Evolutionary conservation across 2,797 vertebrate genomes (phyloP).

Genomic region (Lacerta agilis): DNA sequence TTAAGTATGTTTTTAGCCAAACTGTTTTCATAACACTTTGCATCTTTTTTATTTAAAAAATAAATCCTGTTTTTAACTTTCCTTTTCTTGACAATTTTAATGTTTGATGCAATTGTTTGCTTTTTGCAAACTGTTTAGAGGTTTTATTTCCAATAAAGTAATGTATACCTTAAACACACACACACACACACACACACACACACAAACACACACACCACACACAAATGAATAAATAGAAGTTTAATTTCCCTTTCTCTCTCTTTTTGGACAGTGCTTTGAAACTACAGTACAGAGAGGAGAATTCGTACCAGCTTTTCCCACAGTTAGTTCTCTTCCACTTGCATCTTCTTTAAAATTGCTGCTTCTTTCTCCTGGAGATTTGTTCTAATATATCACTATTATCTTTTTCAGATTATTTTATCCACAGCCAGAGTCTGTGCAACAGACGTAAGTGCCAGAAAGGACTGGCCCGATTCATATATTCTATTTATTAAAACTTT

Average conservation of each 20-base stretch:
- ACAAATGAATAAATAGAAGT: background rate
- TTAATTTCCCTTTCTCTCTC: background rate
- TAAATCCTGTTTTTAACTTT: too few relatives aligned
- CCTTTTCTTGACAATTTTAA: too few relatives aligned
- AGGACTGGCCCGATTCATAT: background rate
- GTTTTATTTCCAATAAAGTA: too few relatives aligned
- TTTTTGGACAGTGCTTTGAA: conserved; percentile 59
- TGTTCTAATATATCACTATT: conserved; percentile 52
- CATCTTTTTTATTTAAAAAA: too few relatives aligned
- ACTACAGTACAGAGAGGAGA: conserved; percentile 61
- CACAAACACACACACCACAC: too few relatives aligned
- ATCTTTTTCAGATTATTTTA: conserved; percentile 69
- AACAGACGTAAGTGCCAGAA: conserved; percentile 64
- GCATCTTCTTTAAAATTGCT: conserved; percentile 37
- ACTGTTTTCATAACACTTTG: too few relatives aligned
- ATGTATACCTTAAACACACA: too few relatives aligned
- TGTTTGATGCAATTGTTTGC: too few relatives aligned
- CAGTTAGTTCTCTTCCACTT: conserved; percentile 56
- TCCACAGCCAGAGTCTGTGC: conserved; percentile 72
- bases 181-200: too few relatives aligned
- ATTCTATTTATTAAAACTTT: too few relatives aligned
- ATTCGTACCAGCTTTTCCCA: conserved; percentile 44
- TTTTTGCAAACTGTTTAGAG: too few relatives aligned
- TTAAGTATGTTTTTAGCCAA: too few relatives aligned
- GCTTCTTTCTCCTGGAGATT: conserved; percentile 27